Evolutionary conservation across 2,888 invertebrate genomes (phyloP), one percentile per base, ranked within the genome.

Genomic region (Ichneumoninae sp.): DNA sequence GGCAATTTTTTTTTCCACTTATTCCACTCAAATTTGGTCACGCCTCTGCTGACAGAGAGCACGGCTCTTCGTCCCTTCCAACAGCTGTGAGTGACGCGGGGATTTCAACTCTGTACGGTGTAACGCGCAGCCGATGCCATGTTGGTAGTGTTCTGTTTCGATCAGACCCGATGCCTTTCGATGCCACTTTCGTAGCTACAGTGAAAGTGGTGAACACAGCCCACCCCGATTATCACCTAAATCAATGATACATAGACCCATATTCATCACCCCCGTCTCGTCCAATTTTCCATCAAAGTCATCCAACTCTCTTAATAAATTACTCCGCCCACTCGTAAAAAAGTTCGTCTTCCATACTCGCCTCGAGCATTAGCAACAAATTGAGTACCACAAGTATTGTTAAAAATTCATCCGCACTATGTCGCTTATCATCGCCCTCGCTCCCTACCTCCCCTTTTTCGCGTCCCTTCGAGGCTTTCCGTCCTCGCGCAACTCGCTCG

Each of bases 341-440:
- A 57, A 54, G 16, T 13, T 36, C 47, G 68, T 57, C 36, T 47
- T 82, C 26, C 33, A 60, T 47, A 44, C 71, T 70, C 33, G 77
- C 47, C 33, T 70, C 33, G n/a, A 54, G 60, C 47, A 26, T 47
- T 4, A 47, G 40, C 65, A 54, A 10, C 44, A n/a, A 30, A 16
- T 47, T 71, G n/a, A 79, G 60, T n/a, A 65, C 65, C 79, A 13
- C 69, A 16, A 22, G 54, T 79, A 65, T 79, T 74, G 54, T 82
- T 79, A 83, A 79, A 44, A 83, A 70, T 83, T 75, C 47, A 65
- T 79, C 70, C 2, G 40, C 62, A 30, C 65, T 33, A 33, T 44
- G 74, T 22, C 50, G 74, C 50, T 19, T 54, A 54, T 72, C 68
- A 72, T 65, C 52, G 33, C 10, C 50, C 3, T 62, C 13, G n/a